A percentile compares a stretch with the other conserved stretches of the same genome.
These are phyloP conservation scores for Rousettus leschenaultii DNA, from an alignment of 2,113 vertebrate genomes.

Conservation along the genomic window DNA sequence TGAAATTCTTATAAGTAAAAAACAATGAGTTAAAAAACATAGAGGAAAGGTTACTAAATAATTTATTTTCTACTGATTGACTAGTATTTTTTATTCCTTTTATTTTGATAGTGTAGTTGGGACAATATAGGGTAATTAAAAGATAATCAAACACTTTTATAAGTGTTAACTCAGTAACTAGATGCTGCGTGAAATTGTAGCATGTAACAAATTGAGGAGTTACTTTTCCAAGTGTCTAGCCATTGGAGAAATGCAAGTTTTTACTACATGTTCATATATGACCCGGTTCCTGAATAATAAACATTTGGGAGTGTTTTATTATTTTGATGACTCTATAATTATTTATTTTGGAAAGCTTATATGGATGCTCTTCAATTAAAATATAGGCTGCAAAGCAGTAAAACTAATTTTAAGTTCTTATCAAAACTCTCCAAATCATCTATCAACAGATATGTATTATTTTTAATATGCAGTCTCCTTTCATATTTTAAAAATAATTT, in stretches of 20 bases:
- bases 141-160: constrained; percentile 26
- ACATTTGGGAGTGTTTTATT: not conserved
- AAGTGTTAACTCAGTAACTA: constrained; percentile 19
- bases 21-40: not conserved
- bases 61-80: not conserved
- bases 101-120: constrained; percentile 4
- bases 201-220: not conserved
- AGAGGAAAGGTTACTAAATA: not conserved
- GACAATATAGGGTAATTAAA: not conserved
- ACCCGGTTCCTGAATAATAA: not conserved
- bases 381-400: not conserved
- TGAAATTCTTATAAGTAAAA: constrained; percentile 15
- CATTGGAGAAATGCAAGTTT: constrained; percentile 32
- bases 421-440: constrained; percentile 31
- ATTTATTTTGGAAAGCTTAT: constrained; percentile 9
- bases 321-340: not conserved
- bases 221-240: not conserved
- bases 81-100: constrained; percentile 35
- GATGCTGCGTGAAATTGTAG: not conserved
- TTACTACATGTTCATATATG: not conserved
- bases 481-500: constrained; percentile 2
- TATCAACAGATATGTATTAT: constrained; percentile 14
- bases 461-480: not conserved
- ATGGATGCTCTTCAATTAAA: constrained; percentile 13
- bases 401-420: constrained; percentile 17